Evolutionary conservation across 1,140 invertebrate genomes (phyloP), one percentile per base, ranked within the genome.

Genomic region (Drosophila erecta): DNA sequence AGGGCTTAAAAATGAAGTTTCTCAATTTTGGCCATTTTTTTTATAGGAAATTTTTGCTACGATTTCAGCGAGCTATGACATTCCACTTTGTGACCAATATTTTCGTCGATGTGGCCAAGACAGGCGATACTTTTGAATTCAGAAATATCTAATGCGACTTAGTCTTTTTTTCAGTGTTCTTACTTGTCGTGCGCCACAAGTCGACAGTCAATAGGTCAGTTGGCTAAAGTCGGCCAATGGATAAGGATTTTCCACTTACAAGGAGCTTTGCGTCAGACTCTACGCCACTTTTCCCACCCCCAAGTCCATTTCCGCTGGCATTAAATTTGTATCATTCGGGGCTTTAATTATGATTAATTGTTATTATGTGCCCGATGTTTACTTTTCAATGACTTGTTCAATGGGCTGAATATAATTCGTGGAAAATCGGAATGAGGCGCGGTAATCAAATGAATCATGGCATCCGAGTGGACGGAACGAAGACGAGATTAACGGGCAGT

Each of bases 331-430:
- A 56, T 57, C 67, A 49, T 71, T 70, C 22, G 41, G 57, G 43
- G 56, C 65, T 78, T 79, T 86, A 86, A 86, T 86, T 87, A 83
- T 86, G 83, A 86, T 86, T 86, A 86, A 86, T 87, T 86, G 79
- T 66, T 81, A 81, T 85, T 78, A 75, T 75, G 65, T 55, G 47
- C 41, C 46, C 35, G 8, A 44, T 70, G 70, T 71, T 83, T 75
- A 69, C 64, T 60, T 60, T 76, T 79, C 56, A 60, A 66, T 81
- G 79, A 51, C 69, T 15, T 61, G 59, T 49, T 66, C 69, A 87
- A 85, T 87, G 83, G 76, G 37, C 50, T 77, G 72, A 20, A 46
- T 38, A 35, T 84, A 67, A 79, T 60, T 57, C 44, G 54, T 37
- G n/a, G 30, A 38, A 33, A 60, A 64, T 59, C 59, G 44, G 58